phyloP scores from a whole-genome alignment of 1,140 invertebrate species.

The Temnothorax longispinosus region DNA sequence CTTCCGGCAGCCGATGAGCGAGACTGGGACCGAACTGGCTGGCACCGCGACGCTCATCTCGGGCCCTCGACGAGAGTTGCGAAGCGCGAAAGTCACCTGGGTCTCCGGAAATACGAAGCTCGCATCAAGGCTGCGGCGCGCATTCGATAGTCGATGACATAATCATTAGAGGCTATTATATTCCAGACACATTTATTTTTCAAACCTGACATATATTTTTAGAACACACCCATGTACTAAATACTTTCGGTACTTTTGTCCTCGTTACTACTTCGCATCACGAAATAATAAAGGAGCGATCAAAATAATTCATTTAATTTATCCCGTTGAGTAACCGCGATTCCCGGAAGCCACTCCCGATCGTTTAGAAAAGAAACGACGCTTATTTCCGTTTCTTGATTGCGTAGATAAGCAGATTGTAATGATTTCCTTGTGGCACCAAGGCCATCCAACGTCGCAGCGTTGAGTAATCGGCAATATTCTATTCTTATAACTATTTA shows the following conservation, averaged over 20 bases:
- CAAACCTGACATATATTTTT: neutral
- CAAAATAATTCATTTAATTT: neutral
- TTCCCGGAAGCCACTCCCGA: slow-evolving; percentile 65
- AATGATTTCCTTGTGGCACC: neutral
- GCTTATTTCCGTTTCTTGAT: slow-evolving; percentile 61
- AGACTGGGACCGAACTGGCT: neutral
- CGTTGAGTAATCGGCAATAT: neutral
- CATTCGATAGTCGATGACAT: slow-evolving; percentile 29
- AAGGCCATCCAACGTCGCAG: neutral
- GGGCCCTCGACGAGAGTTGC: neutral
- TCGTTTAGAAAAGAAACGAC: slow-evolving; percentile 65
- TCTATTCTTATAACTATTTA: no score
- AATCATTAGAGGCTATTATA: neutral
- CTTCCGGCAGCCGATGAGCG: slow-evolving; percentile 2
- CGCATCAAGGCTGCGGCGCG: neutral
- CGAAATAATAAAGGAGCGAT: neutral
- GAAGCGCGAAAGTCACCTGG: slow-evolving; percentile 26
- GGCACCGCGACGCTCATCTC: neutral
- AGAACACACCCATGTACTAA: neutral
- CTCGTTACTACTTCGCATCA: neutral
- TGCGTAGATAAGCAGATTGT: slow-evolving; percentile 11
- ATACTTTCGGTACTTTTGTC: neutral
- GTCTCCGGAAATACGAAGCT: slow-evolving; percentile 15
- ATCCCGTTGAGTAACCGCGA: neutral
- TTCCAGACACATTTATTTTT: neutral